phyloP scores from a whole-genome alignment of 2,113 vertebrate species.

The Kryptolebias marmoratus region DNA sequence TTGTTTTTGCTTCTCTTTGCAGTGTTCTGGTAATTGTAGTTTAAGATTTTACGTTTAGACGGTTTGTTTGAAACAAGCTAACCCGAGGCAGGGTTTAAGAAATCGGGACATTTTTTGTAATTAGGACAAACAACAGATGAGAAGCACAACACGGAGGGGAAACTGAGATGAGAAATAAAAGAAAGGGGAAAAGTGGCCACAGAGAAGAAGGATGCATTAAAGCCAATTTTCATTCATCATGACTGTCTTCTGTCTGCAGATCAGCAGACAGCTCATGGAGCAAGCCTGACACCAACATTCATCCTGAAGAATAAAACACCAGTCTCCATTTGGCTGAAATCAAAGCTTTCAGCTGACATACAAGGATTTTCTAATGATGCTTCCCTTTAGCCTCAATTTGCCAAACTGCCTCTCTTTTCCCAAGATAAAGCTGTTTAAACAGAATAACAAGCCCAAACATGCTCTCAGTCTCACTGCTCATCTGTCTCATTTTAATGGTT shows the following conservation, averaged over 20 bases:
- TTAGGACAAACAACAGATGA: neutral
- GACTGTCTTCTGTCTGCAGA: neutral
- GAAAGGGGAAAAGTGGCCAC: neutral
- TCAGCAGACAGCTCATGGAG: neutral
- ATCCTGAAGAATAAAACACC: slow-evolving; percentile 17
- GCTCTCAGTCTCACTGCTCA: neutral
- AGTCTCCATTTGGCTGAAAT: neutral
- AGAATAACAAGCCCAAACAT: slow-evolving; percentile 17
- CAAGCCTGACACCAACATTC: neutral
- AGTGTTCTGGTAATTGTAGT: neutral
- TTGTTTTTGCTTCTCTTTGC: neutral
- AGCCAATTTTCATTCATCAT: neutral
- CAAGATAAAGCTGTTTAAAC: slow-evolving; percentile 25
- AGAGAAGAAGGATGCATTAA: neutral
- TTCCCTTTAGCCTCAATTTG: neutral
- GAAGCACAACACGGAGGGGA: neutral
- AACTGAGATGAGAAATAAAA: neutral
- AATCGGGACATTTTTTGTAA: neutral
- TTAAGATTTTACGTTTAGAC: neutral
- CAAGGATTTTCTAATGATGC: neutral
- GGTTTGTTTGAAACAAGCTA: neutral
- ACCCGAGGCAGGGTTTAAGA: neutral
- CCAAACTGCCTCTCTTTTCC: slow-evolving; percentile 6
- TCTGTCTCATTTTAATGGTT: slow-evolving; percentile 19
- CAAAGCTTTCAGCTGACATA: neutral